Base-by-base conservation (phyloP, 2,113 vertebrate genomes). In the Grallaria varia region DNA sequence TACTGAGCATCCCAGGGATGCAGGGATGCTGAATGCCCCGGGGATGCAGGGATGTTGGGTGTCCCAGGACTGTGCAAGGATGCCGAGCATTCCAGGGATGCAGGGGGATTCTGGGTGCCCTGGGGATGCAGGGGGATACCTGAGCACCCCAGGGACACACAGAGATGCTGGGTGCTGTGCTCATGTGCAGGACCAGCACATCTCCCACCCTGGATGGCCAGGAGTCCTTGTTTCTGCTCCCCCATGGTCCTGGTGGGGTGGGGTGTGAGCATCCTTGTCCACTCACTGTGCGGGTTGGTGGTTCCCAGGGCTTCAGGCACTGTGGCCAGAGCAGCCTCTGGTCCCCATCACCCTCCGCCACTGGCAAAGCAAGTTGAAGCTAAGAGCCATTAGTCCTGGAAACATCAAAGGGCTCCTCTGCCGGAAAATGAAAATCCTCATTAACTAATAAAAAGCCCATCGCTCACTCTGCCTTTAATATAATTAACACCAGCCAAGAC, bases 401-500 rank as follows among this genome's bases (percentile, higher is more conserved):
- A 93, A 84, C 95, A 97, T 95, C 96, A 96, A 95, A 97, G 92
- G 79, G 89, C 66, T 71, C 84, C 89, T 89, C 94, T 63, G 73
- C 76, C 44, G 92, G 85, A 87, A 95, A 95, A 97, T 95, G 91
- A 95, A 97, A 97, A 95, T 96, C 96, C 96, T 97, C 97, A 96
- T 97, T 97, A 97, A 94, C 96, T 96, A 97, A 97, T 97, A 96
- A 97, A 97, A 97, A 97, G 96, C 96, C 96, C 94, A 85, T 95
- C 56, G 14, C 96, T 96, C 95, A 69, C 91, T 96, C 95, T 79
- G 96, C 92, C 96, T 95, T 95, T 95, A 93, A 91, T 91, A 83
- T 97, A 96, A 97, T 97, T 98, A 97, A 96, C 92, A 59, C 90
- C 96, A 96, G 96, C 96, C 96, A 96, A 95, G 94, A 84, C 93